Base-by-base conservation (phyloP, 2,888 invertebrate genomes). In the Tromatobia lineatoria region DNA sequence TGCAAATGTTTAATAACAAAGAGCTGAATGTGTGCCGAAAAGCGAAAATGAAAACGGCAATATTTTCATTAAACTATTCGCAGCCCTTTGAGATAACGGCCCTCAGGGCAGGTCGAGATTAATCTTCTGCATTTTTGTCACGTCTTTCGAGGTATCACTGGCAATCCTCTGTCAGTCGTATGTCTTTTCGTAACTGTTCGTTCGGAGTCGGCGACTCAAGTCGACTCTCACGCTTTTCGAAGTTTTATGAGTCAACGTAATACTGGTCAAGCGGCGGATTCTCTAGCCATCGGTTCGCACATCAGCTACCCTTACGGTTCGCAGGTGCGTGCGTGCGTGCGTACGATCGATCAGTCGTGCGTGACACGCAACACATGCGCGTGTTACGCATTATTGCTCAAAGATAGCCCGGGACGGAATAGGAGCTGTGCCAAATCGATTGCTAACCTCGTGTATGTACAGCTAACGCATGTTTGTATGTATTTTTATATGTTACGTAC, bases 321-420 rank as follows among this genome's bases (percentile, higher is more conserved):
- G 18, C 50, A 29, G 54, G 45, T 66, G 45, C 71, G 70, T 76
- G 57, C 52, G 73, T 82, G 67, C 67, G 74, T 75, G 61, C 69
- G 67, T 80, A 47, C 82, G 74, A 82, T 82, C 79, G 73, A 82
- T 82, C 67, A 75, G 69, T 13, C 54, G 69, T 70, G 61, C 69
- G 78, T 64, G 66, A 69, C 67, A 52, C 25, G 20, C 59, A 74
- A 75, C 82, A 78, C 82, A 82, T 74, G 82, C 78, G 69, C 79
- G 74, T 61, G 29, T 75, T 75, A 82, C 78, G 52, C 64, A 69
- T 50, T 42, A 54, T 74, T 74, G 61, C 74, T 70, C 67, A 67
- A 54, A 69, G 59, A 75, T 38, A 70, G 71, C 66, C 71, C 66
- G 66, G 57, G 25, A 67, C 45, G 45, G 66, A 71, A 23, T 67